These are phyloP conservation scores for Acanthopleura granulata DNA, from an alignment of 2,888 invertebrate species.

Conservation along the genomic window DNA sequence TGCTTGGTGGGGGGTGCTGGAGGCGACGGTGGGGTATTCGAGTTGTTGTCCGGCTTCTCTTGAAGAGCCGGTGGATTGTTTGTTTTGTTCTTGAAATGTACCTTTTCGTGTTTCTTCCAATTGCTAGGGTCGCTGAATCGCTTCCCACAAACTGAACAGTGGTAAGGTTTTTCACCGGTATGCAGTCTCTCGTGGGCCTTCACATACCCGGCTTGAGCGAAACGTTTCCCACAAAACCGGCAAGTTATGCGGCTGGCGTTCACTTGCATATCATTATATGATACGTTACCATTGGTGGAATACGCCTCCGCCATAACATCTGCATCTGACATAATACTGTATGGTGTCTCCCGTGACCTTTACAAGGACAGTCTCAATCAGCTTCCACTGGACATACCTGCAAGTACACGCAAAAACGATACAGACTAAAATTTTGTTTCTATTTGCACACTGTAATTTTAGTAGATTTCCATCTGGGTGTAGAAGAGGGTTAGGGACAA, in stretches of 20 bases:
- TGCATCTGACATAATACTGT: conserved; percentile 44
- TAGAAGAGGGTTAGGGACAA: not conserved
- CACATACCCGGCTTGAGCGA: conserved; percentile 61
- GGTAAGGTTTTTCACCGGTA: conserved; percentile 62
- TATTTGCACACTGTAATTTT: too few relatives aligned
- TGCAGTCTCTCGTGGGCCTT: conserved; percentile 62
- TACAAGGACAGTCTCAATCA: not conserved
- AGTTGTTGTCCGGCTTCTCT: conserved; percentile 26
- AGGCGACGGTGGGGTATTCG: conserved; percentile 33
- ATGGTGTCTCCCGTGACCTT: not conserved
- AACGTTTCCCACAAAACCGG: conserved; percentile 58
- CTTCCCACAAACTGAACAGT: conserved; percentile 60
- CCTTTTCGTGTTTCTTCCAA: conserved; percentile 63
- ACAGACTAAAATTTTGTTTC: too few relatives aligned
- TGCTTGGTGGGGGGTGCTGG: conserved; percentile 23
- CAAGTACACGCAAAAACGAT: not conserved
- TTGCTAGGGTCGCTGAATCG: conserved; percentile 61
- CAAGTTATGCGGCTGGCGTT: conserved; percentile 41
- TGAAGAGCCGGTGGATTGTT: conserved; percentile 31
- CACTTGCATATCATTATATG: conserved; percentile 17
- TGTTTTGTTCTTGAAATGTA: conserved; percentile 37
- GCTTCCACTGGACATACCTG: not conserved
- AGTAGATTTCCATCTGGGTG: not conserved
- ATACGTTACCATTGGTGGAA: conserved; percentile 26
- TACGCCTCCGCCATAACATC: conserved; percentile 54